Evolutionary conservation across 2,113 vertebrate species (phyloP), one percentile per base, ranked within the genome.

Genomic region (Austrofundulus limnaeus): DNA sequence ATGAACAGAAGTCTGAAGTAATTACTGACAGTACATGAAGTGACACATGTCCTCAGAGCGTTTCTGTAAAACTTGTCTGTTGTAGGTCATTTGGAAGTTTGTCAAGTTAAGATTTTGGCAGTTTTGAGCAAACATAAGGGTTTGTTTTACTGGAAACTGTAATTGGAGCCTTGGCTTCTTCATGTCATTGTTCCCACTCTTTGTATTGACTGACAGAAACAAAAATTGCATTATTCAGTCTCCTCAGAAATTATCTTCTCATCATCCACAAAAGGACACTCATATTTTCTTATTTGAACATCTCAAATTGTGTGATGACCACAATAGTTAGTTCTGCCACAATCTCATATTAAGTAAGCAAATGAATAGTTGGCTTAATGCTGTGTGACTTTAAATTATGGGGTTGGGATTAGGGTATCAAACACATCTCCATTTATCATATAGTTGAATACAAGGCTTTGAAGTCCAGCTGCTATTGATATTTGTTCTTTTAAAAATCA

Each of bases 341-440:
- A 72, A 67, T 68, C 56, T 81, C 75, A 80, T 84, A 43, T 38
- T 25, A 59, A 14, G 66, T 65, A 41, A 70, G 57, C 43, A 67
- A 53, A 66, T 57, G 47, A 77, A 42, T 42, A 66, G 66, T 37
- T 55, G 55, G 58, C 55, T 69, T 62, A 81, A 67, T 81, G 77
- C 66, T 72, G 46, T 46, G n/a, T 45, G 54, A 72, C 54, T 67
- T 24, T 28, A 78, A 73, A 78, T 85, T 78, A 68, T 49, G 38
- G 69, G n/a, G 66, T 75, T 82, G 71, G 76, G 67, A 86, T 80
- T 70, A 65, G 66, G 23, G 50, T 71, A 76, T 83, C 72, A 77
- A 69, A 72, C 52, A 45, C 66, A 76, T 67, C 12, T 69, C 16
- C 47, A 52, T 68, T 46, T 60, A 46, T 39, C 59, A 57, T 70